Evolutionary conservation across 2,888 invertebrate genomes (phyloP), one percentile per base, ranked within the genome.

Genomic region (Patella ulyssiponensis): DNA sequence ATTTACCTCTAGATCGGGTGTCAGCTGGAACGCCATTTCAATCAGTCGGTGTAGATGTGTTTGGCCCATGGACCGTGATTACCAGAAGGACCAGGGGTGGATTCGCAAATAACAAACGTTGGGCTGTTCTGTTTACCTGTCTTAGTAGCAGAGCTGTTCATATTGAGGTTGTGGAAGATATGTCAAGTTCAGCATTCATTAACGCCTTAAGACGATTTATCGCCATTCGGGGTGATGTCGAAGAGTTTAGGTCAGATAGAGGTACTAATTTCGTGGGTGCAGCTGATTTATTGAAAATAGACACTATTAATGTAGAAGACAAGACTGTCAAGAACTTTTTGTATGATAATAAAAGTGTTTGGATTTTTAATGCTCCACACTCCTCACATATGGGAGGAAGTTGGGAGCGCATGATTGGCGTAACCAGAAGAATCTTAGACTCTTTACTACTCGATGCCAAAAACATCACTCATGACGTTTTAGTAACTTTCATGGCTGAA

Each of bases 111-210:
- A 71, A 77, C 11, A 85, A 85, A 71, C 69, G 83, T 7, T 84
- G 82, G 84, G 83, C 80, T 14, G 58, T 78, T 0, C 23, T 84
- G 3, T 83, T 85, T 70, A 82, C 80, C 2, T 85, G 85, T 69
- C 70, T 84, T 17, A 52, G 58, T 15, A 81, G 69, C 27, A 71
- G 82, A 52, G 83, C 81, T 3, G 74, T 85, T 3, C 85, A 85
- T 78, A 84, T 84, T 7, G 82, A 85, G 71, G 51, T 83, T 14
- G 69, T 85, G 1, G 82, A 85, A 58, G 80, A 80, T 11, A 77
- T 84, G 77, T 75, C 69, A 23, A 79, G 82, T 5, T 82, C 79
- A 11, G 76, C 82, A 0, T 85, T 85, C 73, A 83, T 84, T 9
- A 85, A 84, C 64, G 79, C 80, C n/a, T 56, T 84, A 2, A 58